Conservation (phyloP, 2,797 vertebrate genomes). For the Scyliorhinus canicula region DNA sequence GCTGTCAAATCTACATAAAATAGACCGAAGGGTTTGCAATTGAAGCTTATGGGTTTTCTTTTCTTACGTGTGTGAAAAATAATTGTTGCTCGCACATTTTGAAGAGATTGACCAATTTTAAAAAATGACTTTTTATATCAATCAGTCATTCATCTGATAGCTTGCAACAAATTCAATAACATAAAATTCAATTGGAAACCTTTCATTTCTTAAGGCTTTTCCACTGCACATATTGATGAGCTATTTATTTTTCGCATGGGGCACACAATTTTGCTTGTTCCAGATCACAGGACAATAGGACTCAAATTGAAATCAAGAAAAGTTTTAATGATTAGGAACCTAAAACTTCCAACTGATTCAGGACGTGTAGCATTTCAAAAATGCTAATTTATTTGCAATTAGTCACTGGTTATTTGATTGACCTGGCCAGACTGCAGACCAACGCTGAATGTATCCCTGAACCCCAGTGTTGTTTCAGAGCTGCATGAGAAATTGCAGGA, state of each 20-base stretch:
- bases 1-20: not conserved
- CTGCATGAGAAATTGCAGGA: not conserved
- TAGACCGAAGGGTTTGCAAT: not conserved
- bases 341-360: not conserved
- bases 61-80: not conserved
- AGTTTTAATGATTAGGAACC: not conserved
- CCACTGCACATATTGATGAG: not conserved
- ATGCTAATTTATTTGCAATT: not conserved
- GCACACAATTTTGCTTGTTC: not conserved
- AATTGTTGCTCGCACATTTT: not conserved
- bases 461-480: not conserved
- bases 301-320: not conserved
- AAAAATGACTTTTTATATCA: not conserved
- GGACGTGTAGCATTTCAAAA: not conserved
- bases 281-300: not conserved
- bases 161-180: not conserved
- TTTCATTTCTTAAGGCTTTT: not conserved
- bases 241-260: not conserved
- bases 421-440: not conserved
- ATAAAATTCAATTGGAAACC: conserved; percentile 5
- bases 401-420: not conserved
- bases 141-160: not conserved
- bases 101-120: not conserved
- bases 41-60: not conserved
- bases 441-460: not conserved